phyloP scores from a whole-genome alignment of 2,797 vertebrate species.

The Hyperoplus immaculatus region DNA sequence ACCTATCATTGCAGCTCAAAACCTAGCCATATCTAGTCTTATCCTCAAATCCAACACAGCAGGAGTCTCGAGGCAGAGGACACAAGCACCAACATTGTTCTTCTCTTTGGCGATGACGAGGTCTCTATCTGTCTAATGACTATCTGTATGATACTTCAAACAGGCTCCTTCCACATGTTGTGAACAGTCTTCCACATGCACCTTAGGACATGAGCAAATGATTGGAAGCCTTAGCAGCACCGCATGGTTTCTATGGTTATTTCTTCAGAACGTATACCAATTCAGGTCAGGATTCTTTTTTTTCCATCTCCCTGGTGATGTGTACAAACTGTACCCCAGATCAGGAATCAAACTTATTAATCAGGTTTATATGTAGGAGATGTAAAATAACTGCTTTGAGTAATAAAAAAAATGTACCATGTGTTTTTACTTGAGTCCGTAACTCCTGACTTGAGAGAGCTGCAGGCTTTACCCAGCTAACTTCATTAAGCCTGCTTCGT shows the following conservation, averaged over 20 bases:
- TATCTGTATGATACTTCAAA: constrained; percentile 42
- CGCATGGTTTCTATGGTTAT: constrained; percentile 12
- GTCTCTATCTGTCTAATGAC: constrained; percentile 10
- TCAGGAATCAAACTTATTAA: constrained; percentile 19
- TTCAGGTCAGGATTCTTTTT: neutral
- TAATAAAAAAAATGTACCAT: constrained; percentile 47
- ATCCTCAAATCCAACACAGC: neutral
- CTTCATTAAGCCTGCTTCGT: constrained; percentile 39
- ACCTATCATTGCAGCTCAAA: neutral
- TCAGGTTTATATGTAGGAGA: constrained; percentile 16
- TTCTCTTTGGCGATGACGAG: constrained; percentile 3
- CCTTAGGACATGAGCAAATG: constrained; percentile 7
- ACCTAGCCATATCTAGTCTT: too few species aligned
- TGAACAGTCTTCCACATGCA: constrained; percentile 3
- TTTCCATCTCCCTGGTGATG: neutral
- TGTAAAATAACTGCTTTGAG: constrained; percentile 8
- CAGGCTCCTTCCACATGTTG: constrained; percentile 12
- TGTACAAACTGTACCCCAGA: constrained; percentile 3
- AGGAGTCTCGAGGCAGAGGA: neutral
- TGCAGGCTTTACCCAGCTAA: constrained; percentile 38
- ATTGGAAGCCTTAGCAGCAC: constrained; percentile 11
- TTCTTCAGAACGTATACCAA: neutral
- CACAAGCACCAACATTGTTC: constrained; percentile 1
- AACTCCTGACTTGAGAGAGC: constrained; percentile 37
- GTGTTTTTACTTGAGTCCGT: constrained; percentile 56